Evolutionary conservation across 1,140 invertebrate species (phyloP).

Genomic region (Notospermus geniculatus): DNA sequence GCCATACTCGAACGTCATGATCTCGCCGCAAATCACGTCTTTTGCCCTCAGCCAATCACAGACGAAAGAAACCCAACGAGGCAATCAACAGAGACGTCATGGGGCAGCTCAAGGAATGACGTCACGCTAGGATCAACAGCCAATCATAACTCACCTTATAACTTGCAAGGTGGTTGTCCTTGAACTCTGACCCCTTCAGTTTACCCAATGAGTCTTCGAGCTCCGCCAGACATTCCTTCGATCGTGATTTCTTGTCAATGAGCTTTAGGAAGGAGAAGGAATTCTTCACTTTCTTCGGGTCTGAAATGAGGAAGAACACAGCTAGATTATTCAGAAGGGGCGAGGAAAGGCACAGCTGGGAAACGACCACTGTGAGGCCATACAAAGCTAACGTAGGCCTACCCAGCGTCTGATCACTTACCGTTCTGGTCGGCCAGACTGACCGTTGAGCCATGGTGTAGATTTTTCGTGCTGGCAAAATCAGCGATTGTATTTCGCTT

Average conservation of each 20-base stretch:
- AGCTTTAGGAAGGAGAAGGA: conserved; percentile 25
- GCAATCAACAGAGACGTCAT: no score
- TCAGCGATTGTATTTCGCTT: conserved; percentile 53
- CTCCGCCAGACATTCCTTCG: conserved; percentile 59
- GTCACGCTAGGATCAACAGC: no score
- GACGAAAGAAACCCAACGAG: no score
- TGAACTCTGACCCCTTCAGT: conserved; percentile 62
- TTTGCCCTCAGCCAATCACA: no score
- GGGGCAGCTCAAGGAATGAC: no score
- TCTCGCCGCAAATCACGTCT: no score
- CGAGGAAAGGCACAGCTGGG: no score
- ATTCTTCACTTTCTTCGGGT: conserved; percentile 11
- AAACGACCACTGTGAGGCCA: no score
- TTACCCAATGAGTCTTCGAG: conserved; percentile 61
- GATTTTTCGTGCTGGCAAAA: conserved; percentile 26
- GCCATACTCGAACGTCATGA: no score
- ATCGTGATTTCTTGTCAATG: conserved; percentile 60
- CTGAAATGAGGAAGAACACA: not conserved
- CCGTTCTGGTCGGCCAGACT: conserved; percentile 17
- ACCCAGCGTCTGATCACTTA: not conserved
- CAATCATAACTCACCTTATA: conserved; percentile 58
- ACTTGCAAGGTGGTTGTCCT: conserved; percentile 62
- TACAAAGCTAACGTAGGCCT: no score
- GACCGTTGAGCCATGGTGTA: conserved; percentile 22
- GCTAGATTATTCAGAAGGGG: not conserved